Base-by-base conservation (phyloP, 2,888 invertebrate genomes). In the Autographa gamma region DNA sequence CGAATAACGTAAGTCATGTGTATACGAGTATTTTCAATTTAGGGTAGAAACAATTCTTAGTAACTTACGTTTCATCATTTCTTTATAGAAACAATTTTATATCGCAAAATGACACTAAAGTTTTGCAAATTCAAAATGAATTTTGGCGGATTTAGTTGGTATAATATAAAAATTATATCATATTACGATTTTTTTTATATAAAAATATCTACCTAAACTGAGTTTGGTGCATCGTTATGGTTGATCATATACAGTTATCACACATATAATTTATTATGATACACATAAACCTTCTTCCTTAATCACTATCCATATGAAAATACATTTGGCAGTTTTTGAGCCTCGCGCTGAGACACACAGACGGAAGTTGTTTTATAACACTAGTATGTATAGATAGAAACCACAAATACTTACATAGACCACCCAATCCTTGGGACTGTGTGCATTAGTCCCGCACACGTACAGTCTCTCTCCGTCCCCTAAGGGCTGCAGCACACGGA, bases 391-490 rank as follows among this genome's bases (percentile, higher is more conserved):
- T 9, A 2, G 11, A 38, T 38, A 38, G 11, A 34, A 31, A 61
- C 48, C 43, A 31, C 69, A 48, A n/a, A 16, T 48, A 80, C 96
- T 96, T 86, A 96, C 96, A 89, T 96, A 96, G 63, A 97, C 95
- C 72, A 97, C 96, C 96, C 96, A 96, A 87, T 97, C 97, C 88
- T 96, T 96, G 14, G 97, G 97, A 83, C 96, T 96, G 89, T 97
- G 97, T 56, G 97, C 97, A 86, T 97, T 97, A 60, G 97, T 97
- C 48, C 97, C 97, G 86, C 97, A 97, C 75, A 97, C 95, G 84
- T 97, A 97, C 63, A 97, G 92, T 65, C 96, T 91, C 81, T 96
- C 95, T 43, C 96, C 96, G 84, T 97, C 96, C n/a, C 96, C 96
- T 69, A 97, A 92, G n/a, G 96, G 96, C 86, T 97, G 96, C 84